Evolutionary conservation across 2,113 vertebrate species (phyloP).

Genomic region (Plectropomus leopardus): DNA sequence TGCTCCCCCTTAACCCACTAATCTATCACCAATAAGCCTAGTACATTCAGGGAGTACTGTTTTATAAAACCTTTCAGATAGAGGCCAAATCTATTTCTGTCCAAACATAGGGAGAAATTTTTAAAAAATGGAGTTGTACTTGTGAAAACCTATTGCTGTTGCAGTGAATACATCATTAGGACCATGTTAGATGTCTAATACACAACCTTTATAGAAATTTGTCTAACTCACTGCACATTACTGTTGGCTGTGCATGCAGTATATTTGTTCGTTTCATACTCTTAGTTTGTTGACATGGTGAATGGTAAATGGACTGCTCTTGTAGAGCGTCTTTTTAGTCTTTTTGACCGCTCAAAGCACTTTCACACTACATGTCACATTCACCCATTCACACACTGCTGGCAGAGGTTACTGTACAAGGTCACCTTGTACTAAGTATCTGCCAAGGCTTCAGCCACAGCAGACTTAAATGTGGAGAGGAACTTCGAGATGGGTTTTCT

Average conservation of each 20-base stretch:
- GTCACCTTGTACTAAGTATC: no score
- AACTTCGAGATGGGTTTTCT: constrained; percentile 39
- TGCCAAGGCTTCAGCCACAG: constrained; percentile 14
- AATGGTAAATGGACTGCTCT: no score
- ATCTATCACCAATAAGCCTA: constrained; percentile 60
- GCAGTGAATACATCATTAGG: constrained; percentile 5
- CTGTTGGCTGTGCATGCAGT: constrained; percentile 6
- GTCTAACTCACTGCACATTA: constrained; percentile 38
- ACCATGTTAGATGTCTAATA: constrained; percentile 42
- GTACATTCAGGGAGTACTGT: constrained; percentile 41
- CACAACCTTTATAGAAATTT: constrained; percentile 16
- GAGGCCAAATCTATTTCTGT: constrained; percentile 28
- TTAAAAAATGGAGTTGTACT: constrained; percentile 2
- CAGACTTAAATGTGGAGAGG: constrained; percentile 26
- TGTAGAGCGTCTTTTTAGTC: no score
- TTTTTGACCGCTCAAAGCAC: no score
- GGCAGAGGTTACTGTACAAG: no score
- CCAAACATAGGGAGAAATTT: no score
- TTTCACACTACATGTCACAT: no score
- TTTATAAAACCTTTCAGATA: constrained; percentile 63
- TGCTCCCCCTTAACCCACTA: constrained; percentile 66
- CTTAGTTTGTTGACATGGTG: constrained; percentile 64
- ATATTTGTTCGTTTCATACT: constrained; percentile 51
- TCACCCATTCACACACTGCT: no score
- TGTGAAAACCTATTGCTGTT: constrained; percentile 7